Evolutionary conservation across 2,797 vertebrate species (phyloP).

Genomic region (Streptopelia turtur): DNA sequence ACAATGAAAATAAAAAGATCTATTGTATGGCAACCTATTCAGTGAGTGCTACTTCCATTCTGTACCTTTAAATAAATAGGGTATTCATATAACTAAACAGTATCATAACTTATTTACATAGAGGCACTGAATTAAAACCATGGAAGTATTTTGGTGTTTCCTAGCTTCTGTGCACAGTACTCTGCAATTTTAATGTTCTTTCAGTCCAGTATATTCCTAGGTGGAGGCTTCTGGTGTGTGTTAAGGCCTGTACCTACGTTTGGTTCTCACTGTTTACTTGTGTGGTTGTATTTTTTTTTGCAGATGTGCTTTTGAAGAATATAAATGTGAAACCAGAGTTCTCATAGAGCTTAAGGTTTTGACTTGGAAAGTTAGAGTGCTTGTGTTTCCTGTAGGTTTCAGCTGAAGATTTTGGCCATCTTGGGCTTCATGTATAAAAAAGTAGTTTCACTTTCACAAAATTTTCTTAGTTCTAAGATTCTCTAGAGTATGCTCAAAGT

Average conservation of each 20-base stretch:
- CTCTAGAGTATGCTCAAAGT: not conserved
- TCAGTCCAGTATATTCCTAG: not conserved
- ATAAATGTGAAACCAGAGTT: not conserved
- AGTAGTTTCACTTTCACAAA: not conserved
- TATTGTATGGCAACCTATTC: constrained; percentile 22
- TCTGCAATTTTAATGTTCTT: not conserved
- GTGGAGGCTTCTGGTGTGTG: not conserved
- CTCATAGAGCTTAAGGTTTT: not conserved
- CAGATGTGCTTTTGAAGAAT: not conserved
- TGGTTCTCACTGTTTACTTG: not conserved
- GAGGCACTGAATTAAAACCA: not conserved
- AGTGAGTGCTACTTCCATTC: not conserved
- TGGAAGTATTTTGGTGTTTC: not conserved
- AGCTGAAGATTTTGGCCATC: not conserved
- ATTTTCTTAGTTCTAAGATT: not conserved
- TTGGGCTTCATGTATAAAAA: not conserved
- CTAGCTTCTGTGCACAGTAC: not conserved
- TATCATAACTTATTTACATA: constrained; percentile 17
- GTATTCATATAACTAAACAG: constrained; percentile 14
- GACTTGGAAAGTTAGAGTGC: not conserved
- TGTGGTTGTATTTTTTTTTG: not conserved
- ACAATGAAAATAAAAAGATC: constrained; percentile 34
- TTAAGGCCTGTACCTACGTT: not conserved
- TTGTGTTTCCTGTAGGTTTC: not conserved
- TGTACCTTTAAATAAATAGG: constrained; percentile 25